phyloP scores from a whole-genome alignment of 2,888 invertebrate species.

The Callyntrura sp. region DNA sequence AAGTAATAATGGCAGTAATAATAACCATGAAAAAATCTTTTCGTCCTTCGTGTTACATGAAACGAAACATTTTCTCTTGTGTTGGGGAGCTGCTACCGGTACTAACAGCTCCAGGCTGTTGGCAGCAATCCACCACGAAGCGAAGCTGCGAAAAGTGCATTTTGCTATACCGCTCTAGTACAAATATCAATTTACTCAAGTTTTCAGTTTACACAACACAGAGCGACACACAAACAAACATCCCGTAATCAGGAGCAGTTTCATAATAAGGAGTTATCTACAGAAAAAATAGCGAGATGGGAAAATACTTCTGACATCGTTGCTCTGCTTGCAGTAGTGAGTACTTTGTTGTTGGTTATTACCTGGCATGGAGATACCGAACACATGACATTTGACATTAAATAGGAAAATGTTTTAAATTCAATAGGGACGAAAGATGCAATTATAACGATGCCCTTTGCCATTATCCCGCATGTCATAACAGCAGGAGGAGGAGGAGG shows the following conservation, averaged over 20 bases:
- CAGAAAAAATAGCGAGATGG: too few relatives aligned
- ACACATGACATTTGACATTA: too few relatives aligned
- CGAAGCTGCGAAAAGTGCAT: constrained; percentile 27
- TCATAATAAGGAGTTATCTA: too few relatives aligned
- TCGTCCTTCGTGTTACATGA: constrained; percentile 34
- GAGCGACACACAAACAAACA: neutral
- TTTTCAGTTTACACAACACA: constrained; percentile 1
- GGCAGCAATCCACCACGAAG: constrained; percentile 62
- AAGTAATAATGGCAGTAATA: constrained; percentile 16
- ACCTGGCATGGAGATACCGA: too few relatives aligned
- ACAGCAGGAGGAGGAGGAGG: neutral
- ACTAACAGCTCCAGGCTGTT: constrained; percentile 67
- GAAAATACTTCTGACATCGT: too few relatives aligned
- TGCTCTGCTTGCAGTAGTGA: too few relatives aligned
- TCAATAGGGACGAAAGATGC: too few relatives aligned
- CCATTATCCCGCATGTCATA: neutral
- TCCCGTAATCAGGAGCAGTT: too few relatives aligned
- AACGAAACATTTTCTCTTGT: constrained; percentile 24
- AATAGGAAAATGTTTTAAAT: too few relatives aligned
- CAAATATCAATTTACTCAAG: constrained; percentile 36
- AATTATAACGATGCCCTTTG: too few relatives aligned
- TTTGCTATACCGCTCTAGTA: neutral
- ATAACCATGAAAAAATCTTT: neutral
- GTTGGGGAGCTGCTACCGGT: constrained; percentile 47
- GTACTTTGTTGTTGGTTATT: too few relatives aligned